Conservation (phyloP, 2,113 vertebrate genomes). For the Pseudopodoces humilis region DNA sequence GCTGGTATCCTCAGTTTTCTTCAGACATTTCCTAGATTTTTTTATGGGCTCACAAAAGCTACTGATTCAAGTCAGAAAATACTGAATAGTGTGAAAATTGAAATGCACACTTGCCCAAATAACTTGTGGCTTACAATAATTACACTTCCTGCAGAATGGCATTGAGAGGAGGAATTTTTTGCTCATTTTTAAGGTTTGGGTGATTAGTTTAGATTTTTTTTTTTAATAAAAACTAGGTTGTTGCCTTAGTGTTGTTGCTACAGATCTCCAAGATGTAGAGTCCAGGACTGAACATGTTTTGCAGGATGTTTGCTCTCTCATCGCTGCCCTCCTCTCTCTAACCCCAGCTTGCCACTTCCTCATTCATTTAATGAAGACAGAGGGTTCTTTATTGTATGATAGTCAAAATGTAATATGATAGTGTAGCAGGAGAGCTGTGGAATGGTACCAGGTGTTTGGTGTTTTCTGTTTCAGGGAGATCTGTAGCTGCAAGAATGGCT, state of each 20-base stretch:
- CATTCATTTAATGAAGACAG: neutral
- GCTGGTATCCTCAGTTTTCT: neutral
- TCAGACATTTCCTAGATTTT: neutral
- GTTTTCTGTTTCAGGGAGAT: neutral
- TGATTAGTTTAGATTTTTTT: neutral
- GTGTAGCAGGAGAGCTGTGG: neutral
- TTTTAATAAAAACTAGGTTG: neutral
- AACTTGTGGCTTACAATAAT: neutral
- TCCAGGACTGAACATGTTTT: neutral
- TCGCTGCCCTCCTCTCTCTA: neutral
- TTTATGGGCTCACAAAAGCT: neutral
- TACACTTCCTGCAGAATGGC: neutral
- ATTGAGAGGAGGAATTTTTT: neutral
- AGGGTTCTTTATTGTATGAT: neutral
- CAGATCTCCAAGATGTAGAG: accelerated
- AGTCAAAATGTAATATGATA: neutral
- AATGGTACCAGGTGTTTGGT: neutral
- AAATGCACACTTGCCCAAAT: neutral
- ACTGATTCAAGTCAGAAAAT: neutral
- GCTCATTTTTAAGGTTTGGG: neutral
- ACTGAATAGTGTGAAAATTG: neutral
- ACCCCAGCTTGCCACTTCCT: neutral
- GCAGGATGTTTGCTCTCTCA: neutral
- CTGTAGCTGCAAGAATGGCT: neutral
- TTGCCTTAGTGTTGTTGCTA: neutral